These are phyloP conservation scores for Platichthys flesus DNA, from an alignment of 2,113 vertebrate species.

Conservation along the genomic window DNA sequence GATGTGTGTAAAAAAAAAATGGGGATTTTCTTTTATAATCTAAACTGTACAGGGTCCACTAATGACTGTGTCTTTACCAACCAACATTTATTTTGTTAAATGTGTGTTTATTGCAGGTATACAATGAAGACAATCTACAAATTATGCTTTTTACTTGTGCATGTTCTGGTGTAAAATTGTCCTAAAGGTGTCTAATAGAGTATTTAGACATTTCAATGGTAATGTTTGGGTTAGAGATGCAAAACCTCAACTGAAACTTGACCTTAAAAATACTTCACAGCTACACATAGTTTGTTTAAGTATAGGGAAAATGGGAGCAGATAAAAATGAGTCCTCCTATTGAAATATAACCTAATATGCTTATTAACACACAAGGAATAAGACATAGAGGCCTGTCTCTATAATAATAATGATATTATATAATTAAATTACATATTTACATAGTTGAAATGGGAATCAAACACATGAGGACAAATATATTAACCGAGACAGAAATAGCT, in stretches of 20 bases:
- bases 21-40: background rate
- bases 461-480: too few species aligned
- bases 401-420: too few species aligned
- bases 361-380: background rate
- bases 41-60: too few species aligned
- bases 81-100: background rate
- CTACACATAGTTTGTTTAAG: background rate
- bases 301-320: background rate
- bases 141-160: too few species aligned
- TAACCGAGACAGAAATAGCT: too few species aligned
- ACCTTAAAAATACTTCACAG: background rate
- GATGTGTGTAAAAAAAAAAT: conserved; percentile 23
- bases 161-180: too few species aligned
- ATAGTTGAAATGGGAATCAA: too few species aligned
- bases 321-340: background rate
- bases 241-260: background rate
- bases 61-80: background rate
- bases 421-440: too few species aligned
- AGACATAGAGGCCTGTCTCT: background rate
- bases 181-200: too few species aligned
- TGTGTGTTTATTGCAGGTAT: background rate
- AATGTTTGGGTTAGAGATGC: background rate
- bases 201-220: too few species aligned
- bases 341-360: background rate
- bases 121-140: too few species aligned